These are phyloP conservation scores for Polymixis flavicincta DNA, from an alignment of 2,888 invertebrate genomes.

Conservation along the genomic window DNA sequence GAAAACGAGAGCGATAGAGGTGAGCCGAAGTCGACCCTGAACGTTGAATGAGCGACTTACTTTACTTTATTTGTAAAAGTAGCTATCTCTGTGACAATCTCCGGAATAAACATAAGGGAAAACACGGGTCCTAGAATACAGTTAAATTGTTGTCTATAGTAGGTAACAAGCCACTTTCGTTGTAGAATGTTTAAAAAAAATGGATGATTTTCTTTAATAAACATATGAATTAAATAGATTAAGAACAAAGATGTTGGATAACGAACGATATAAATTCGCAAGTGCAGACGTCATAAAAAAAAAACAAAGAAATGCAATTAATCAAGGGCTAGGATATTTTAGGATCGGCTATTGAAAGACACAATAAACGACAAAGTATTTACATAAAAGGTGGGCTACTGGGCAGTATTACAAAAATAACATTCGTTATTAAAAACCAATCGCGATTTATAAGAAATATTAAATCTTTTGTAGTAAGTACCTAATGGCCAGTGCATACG, in stretches of 20 bases:
- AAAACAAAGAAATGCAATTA: background rate
- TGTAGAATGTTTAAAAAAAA: slow-evolving; percentile 3
- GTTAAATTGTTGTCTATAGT: slow-evolving; percentile 44
- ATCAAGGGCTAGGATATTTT: background rate
- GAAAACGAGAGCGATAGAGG: slow-evolving; percentile 25
- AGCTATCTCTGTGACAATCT: slow-evolving; percentile 25
- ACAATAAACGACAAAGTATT: slow-evolving; percentile 10
- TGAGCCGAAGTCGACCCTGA: slow-evolving; percentile 13
- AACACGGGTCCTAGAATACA: slow-evolving; percentile 38
- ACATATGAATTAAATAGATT: background rate
- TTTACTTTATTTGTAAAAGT: slow-evolving; percentile 45
- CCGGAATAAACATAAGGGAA: slow-evolving; percentile 34
- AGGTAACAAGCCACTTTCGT: slow-evolving; percentile 38
- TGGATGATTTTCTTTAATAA: background rate
- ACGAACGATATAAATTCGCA: background rate
- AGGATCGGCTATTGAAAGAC: background rate
- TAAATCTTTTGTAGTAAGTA: slow-evolving; percentile 37
- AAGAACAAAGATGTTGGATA: background rate
- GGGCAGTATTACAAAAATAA: slow-evolving; percentile 17
- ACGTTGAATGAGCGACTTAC: slow-evolving; percentile 26
- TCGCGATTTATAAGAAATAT: slow-evolving; percentile 35
- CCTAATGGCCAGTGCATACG: slow-evolving; percentile 21
- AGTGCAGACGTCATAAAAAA: background rate
- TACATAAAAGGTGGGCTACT: background rate
- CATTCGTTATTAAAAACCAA: slow-evolving; percentile 21